Base-by-base conservation (phyloP, 2,888 invertebrate species). In the Drosophila atroscutellata region DNA sequence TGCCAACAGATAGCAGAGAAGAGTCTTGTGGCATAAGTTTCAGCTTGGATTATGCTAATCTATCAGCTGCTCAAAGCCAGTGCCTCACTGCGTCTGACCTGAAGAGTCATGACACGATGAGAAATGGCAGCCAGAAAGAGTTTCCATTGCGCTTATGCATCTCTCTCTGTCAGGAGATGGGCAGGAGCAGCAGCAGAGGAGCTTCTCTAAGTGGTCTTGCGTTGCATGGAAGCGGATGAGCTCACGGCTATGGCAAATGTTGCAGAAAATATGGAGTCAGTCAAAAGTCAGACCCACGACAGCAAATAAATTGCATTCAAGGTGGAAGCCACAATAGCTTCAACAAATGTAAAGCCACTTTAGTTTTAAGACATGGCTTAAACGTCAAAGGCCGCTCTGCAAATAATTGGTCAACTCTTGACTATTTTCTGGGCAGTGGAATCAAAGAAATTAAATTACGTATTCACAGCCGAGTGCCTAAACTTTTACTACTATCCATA, bases 231-330 rank as follows among this genome's bases (percentile, higher is more conserved):
- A 68, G 70, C 73, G 76, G 75, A 75, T 71, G 80, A 73, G 79
- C 81, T 74, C 39, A 72, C 77, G 85, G 82, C 76, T 72, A 82
- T 85, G 70, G 88, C 87, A 91, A 90, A 91, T 91, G 91, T 89
- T 76, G 90, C 90, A 83, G 85, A 88, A 91, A 90, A 90, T 91
- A 91, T 91, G 90, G 90, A 88, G 90, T 91, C 91, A 91, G 90
- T 91, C 91, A 91, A 89, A 91, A 91, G 91, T 89, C 91, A 90
- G 82, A 76, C 81, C 77, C 74, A 74, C 83, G 91, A 91, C 91
- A 91, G 91, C 86, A 90, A 91, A 91, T 91, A 91, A 90, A 91
- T 91, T 91, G 91, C 90, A 86, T 91, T 91, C 81, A 64, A 57
- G 61, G 79, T 80, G 76, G 62, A 62, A 64, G 57, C 30, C 50